phyloP scores from a whole-genome alignment of 2,113 vertebrate species.

The Macheiramphus alcinus region DNA sequence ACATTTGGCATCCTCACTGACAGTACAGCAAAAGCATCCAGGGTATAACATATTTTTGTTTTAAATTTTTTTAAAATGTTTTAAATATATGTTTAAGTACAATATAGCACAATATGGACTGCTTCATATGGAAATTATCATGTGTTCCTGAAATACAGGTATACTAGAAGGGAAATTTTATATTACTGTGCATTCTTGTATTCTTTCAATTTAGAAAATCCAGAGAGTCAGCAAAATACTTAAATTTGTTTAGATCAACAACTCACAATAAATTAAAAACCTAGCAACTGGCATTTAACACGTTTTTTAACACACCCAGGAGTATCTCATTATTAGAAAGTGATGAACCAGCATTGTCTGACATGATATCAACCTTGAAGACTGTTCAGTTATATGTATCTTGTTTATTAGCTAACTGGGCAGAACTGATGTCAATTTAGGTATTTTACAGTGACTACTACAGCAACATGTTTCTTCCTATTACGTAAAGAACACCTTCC shows the following conservation, averaged over 20 bases:
- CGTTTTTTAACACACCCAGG: neutral
- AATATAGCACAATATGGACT: neutral
- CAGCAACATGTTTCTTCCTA: neutral
- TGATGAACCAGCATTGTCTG: constrained; percentile 20
- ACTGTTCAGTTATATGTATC: constrained; percentile 1
- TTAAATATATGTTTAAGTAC: neutral
- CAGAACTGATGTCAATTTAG: constrained; percentile 36
- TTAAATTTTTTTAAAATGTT: neutral
- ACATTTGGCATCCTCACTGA: neutral
- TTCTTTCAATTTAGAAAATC: neutral
- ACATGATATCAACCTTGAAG: neutral
- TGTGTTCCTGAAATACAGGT: neutral
- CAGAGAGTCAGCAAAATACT: neutral
- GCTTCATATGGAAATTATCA: neutral
- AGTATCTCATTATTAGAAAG: constrained; percentile 9
- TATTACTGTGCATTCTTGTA: neutral
- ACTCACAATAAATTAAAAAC: neutral
- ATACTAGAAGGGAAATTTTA: neutral
- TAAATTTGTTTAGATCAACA: neutral
- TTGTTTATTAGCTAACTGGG: constrained; percentile 33
- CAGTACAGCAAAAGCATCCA: neutral
- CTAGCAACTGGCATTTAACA: neutral
- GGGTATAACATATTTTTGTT: neutral
- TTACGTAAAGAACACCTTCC: neutral
- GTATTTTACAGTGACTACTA: constrained; percentile 23